A percentile compares a stretch with the other conserved stretches of the same genome.
Conservation (phyloP, 2,888 invertebrate species). For the Eumerus sabulonum region DNA sequence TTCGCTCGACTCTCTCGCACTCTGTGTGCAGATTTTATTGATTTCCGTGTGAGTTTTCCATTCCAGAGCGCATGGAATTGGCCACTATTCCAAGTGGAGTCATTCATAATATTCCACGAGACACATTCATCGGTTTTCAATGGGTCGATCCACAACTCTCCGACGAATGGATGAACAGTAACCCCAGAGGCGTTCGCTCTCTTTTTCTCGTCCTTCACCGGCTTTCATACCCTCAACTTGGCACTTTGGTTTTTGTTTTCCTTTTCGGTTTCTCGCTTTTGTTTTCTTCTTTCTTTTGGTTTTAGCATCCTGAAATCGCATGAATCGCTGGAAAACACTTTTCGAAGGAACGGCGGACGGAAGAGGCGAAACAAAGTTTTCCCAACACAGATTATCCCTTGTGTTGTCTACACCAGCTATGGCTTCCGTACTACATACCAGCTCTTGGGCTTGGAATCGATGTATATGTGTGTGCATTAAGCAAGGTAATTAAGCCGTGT, state of each 20-base stretch:
- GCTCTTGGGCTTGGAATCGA: not conserved
- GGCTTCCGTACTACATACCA: not conserved
- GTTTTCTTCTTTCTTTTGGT: conserved; percentile 58
- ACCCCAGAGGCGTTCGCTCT: conserved; percentile 15
- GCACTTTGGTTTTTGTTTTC: not conserved
- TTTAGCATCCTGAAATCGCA: conserved; percentile 44
- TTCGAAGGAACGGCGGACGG: not conserved
- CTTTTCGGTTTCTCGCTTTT: conserved; percentile 36
- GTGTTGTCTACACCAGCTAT: conserved; percentile 21
- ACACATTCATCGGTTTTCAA: conserved; percentile 44
- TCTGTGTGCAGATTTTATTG: conserved; percentile 59
- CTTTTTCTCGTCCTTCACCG: too few relatives aligned
- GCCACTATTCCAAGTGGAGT: conserved; percentile 3
- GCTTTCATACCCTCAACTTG: not conserved
- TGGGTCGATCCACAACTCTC: not conserved
- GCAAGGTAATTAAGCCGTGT: conserved; percentile 61
- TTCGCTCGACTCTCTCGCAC: conserved; percentile 25
- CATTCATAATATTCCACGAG: conserved; percentile 47
- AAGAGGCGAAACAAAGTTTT: conserved; percentile 9
- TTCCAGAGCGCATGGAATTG: conserved; percentile 22
- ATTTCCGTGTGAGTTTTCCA: conserved; percentile 37
- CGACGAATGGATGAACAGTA: conserved; percentile 54
- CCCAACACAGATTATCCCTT: conserved; percentile 44
- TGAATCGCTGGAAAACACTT: conserved; percentile 33
- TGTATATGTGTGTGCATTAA: conserved; percentile 42